Conservation (phyloP, 2,113 vertebrate genomes). For the Pantherophis guttatus region DNA sequence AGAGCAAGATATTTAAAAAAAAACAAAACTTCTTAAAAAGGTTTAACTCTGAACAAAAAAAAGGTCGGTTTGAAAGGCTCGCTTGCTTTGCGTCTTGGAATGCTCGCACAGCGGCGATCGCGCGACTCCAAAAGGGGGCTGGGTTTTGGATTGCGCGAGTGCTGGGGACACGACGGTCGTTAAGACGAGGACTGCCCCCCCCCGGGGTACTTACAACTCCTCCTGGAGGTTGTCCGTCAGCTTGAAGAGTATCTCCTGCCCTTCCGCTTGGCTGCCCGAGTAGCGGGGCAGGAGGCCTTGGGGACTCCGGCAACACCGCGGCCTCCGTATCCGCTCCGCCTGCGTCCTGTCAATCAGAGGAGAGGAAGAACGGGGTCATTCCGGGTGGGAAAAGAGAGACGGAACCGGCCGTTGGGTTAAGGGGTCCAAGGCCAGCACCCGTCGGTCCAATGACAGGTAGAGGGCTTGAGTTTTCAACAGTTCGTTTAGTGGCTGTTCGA, state of each 20-base stretch:
- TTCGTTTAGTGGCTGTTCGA: too few species aligned
- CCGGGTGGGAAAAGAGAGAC: neutral
- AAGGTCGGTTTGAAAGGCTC: too few species aligned
- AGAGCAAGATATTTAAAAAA: neutral
- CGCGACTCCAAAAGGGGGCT: too few species aligned
- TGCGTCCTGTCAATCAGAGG: slow-evolving; percentile 69
- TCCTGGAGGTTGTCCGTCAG: slow-evolving; percentile 92
- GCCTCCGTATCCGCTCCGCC: slow-evolving; percentile 83
- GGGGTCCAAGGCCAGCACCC: neutral
- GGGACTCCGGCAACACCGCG: slow-evolving; percentile 89
- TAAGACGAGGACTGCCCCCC: too few species aligned
- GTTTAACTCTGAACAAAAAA: too few species aligned
- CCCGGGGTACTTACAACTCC: slow-evolving; percentile 84
- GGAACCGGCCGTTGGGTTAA: neutral
- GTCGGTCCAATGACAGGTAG: too few species aligned
- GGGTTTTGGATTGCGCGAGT: too few species aligned
- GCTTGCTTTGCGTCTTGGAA: too few species aligned
- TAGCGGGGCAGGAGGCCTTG: slow-evolving; percentile 91
- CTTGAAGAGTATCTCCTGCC: slow-evolving; percentile 93
- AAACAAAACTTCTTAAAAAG: too few species aligned
- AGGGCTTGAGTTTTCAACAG: too few species aligned
- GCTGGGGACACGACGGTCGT: fast-evolving
- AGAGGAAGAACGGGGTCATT: neutral
- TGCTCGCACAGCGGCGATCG: too few species aligned
- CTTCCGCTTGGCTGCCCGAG: slow-evolving; percentile 83